Conservation (phyloP, 2,888 invertebrate species). For the Drosophila prolongata region DNA sequence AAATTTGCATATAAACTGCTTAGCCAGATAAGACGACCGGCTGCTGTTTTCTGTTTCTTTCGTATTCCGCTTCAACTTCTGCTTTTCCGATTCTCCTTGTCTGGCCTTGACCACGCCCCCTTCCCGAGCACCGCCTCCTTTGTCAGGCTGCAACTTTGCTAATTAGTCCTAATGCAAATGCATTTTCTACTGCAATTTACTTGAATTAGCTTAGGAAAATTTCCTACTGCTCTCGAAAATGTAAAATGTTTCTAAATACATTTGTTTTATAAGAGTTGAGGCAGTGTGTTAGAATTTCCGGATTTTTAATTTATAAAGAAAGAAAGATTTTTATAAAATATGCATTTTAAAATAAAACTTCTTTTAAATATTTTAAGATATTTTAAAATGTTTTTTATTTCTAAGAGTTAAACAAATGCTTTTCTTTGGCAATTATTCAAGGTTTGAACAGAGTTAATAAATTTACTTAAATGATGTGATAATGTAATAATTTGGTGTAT, state of each 20-base stretch:
- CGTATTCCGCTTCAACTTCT: slow-evolving; percentile 5
- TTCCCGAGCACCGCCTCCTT: neutral
- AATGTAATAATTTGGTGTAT: neutral
- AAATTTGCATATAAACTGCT: slow-evolving; percentile 76
- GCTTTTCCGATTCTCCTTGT: slow-evolving; percentile 7
- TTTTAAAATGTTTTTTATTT: too few species aligned
- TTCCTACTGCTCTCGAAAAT: neutral
- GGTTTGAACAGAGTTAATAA: too few species aligned
- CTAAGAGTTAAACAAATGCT: too few species aligned
- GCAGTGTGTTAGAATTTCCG: neutral
- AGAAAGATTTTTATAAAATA: too few species aligned
- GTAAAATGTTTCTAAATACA: neutral
- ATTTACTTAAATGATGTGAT: too few species aligned
- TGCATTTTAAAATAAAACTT: too few species aligned
- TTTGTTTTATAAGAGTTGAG: neutral
- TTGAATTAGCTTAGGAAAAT: slow-evolving; percentile 6
- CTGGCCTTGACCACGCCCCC: slow-evolving; percentile 36
- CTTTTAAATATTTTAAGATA: too few species aligned
- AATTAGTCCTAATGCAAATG: slow-evolving; percentile 37
- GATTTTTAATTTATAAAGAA: neutral
- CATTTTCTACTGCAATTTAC: slow-evolving; percentile 22
- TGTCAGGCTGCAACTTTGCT: slow-evolving; percentile 24
- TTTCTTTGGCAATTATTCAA: too few species aligned
- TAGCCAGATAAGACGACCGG: slow-evolving; percentile 40
- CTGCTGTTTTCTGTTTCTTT: slow-evolving; percentile 3